Base-by-base conservation (phyloP, 2,888 invertebrate genomes). In the Drosophila mercatorum region DNA sequence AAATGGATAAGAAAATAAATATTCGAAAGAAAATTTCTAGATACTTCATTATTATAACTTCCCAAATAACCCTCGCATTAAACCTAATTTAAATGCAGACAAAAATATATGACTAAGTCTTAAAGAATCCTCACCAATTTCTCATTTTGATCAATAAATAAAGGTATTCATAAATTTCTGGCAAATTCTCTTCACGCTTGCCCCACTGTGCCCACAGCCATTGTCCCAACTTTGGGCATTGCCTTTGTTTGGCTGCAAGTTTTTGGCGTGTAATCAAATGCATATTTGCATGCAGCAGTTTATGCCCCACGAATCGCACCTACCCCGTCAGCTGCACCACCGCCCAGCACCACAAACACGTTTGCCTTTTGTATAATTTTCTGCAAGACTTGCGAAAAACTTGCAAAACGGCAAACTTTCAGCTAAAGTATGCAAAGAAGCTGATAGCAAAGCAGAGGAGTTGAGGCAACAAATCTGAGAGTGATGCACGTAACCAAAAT, bases 351-450 rank as follows among this genome's bases (percentile, higher is more conserved):
- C 49, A n/a, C 41, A 55, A 55, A 79, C 67, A 71, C 67, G 47
- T 74, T 69, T 72, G 82, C 63, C 87, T 88, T 85, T 89, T 80
- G 80, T 88, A 83, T 77, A 88, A 87, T 89, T 89, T 89, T 89
- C 63, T 88, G 86, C 86, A 87, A 87, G 90, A 89, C 86, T 83
- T 75, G 86, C 86, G 73, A 88, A 86, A 88, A 89, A 88, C 81
- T 89, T 88, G 83, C 76, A 67, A 69, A 84, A 88, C 83, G 88
- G 81, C 88, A 88, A 87, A 87, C 74, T 86, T 89, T 89, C 55
- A 52, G 78, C 65, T 12, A 78, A 81, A 86, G 80, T 84, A 60
- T 46, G 66, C 51, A 51, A 58, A 47, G 61, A 53, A 31, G 67
- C 52, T 43, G 65, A 72, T 59, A 68, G 58, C 74, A 56, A n/a